phyloP scores from a whole-genome alignment of 2,888 invertebrate genomes.

The Cerceris rybyensis region DNA sequence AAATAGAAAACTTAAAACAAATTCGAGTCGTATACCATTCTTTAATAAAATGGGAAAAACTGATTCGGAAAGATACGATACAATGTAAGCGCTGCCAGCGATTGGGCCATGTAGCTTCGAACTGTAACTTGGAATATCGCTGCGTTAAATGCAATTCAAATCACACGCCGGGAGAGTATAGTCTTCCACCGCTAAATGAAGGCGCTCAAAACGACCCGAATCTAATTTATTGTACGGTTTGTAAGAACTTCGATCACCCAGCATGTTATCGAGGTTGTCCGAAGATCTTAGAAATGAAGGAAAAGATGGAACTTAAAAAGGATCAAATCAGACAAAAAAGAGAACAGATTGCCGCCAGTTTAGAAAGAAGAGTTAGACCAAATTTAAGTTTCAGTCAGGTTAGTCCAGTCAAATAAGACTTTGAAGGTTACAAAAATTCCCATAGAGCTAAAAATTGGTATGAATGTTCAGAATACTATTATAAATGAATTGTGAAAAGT shows the following conservation, averaged over 20 bases:
- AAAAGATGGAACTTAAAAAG: background rate
- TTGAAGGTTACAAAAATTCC: no score
- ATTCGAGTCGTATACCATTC: no score
- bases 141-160: no score
- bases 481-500: no score
- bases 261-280: constrained; percentile 50
- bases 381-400: no score
- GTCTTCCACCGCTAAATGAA: background rate
- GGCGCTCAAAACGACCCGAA: background rate
- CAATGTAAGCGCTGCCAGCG: constrained; percentile 5
- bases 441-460: no score
- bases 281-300: background rate
- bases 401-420: no score
- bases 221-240: constrained; percentile 9
- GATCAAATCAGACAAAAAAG: background rate
- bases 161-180: background rate
- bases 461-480: no score
- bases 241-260: constrained; percentile 8
- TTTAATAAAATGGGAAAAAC: no score
- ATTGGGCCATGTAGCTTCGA: background rate
- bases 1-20: background rate
- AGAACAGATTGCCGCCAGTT: background rate
- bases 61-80: background rate
- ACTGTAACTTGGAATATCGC: background rate
- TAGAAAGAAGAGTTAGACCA: background rate